phyloP scores from a whole-genome alignment of 1,140 invertebrate species.

The Dermatophagoides farinae region DNA sequence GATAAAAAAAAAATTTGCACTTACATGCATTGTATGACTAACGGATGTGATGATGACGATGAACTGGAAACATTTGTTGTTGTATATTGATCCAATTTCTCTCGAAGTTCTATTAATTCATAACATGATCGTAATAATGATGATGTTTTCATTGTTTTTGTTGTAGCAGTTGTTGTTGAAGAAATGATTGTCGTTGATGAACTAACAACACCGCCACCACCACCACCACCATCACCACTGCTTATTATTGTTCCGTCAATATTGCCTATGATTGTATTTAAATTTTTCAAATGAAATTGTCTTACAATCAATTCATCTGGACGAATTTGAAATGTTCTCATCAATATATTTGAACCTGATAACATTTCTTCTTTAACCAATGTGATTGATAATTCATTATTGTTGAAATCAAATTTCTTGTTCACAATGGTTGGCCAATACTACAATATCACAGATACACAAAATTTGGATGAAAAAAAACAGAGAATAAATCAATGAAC shows the following conservation, averaged over 20 bases:
- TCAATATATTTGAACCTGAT: constrained; percentile 15
- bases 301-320: constrained; percentile 1
- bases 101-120: not conserved
- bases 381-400: not conserved
- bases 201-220: not conserved
- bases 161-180: too few relatives aligned
- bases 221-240: not conserved
- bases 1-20: not conserved
- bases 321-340: constrained; percentile 1
- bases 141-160: too few relatives aligned
- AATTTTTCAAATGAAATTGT: not conserved
- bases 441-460: not conserved
- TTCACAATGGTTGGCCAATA: constrained; percentile 11
- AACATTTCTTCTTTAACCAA: not conserved
- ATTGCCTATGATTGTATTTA: too few relatives aligned
- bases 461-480: too few relatives aligned
- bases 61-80: too few relatives aligned
- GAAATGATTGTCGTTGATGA: not conserved
- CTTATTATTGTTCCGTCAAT: not conserved
- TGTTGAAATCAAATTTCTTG: not conserved
- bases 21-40: constrained; percentile 4
- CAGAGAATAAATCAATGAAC: not conserved
- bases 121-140: not conserved
- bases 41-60: not conserved
- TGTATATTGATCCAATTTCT: not conserved